phyloP scores from a whole-genome alignment of 2,888 invertebrate genomes.

The Luperina nickerlii region DNA sequence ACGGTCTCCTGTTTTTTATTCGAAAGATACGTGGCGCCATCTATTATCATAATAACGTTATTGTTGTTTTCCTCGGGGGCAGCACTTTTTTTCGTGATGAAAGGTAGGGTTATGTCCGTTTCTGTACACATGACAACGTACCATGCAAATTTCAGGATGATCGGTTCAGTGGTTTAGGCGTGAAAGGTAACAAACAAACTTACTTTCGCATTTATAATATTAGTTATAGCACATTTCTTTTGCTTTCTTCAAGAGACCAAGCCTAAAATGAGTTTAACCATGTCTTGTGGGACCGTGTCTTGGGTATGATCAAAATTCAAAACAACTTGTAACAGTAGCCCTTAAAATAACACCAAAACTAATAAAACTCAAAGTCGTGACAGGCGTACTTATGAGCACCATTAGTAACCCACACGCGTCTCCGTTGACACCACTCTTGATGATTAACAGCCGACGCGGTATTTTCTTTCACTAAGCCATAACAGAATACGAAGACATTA shows the following conservation, averaged over 20 bases:
- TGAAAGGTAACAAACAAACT: no score
- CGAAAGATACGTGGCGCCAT: no score
- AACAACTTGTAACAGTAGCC: constrained; percentile 35
- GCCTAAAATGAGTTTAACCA: neutral
- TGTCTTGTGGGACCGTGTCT: neutral
- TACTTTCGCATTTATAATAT: no score
- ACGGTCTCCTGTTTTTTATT: no score
- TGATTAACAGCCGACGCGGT: constrained; percentile 44
- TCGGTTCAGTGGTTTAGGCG: no score
- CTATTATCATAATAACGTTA: no score
- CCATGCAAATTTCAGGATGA: no score
- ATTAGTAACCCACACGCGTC: constrained; percentile 54
- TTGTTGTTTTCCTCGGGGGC: no score
- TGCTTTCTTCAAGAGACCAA: neutral
- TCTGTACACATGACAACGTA: no score
- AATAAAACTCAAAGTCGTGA: constrained; percentile 43
- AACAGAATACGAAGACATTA: constrained; percentile 40
- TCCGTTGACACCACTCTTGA: constrained; percentile 51
- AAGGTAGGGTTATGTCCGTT: no score
- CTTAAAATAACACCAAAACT: constrained; percentile 46
- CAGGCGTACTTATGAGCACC: constrained; percentile 49
- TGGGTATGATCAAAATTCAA: constrained; percentile 3
- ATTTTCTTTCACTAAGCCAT: constrained; percentile 45
- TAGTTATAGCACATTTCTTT: neutral
- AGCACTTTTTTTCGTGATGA: no score